These are phyloP conservation scores for Hozukius guyotensis DNA, from an alignment of 2,797 vertebrate genomes.

Conservation along the genomic window DNA sequence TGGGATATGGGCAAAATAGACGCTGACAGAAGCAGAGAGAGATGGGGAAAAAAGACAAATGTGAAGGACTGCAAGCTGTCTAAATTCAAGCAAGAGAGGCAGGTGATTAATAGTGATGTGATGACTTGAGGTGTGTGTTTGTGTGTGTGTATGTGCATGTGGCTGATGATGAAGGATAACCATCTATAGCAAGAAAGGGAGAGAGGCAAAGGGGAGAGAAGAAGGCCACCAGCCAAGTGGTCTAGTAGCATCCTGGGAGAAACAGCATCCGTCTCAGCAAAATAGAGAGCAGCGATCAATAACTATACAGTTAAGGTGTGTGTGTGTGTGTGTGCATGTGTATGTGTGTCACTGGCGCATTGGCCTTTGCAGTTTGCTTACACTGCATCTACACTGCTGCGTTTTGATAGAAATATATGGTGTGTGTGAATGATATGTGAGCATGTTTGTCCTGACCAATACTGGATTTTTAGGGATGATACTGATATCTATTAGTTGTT, in stretches of 20 bases:
- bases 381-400: conserved; percentile 37
- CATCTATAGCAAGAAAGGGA: conserved; percentile 30
- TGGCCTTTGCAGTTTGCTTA: conserved; percentile 36
- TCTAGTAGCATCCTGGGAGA: conserved; percentile 63
- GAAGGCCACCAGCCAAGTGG: conserved; percentile 65
- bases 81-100: conserved; percentile 35
- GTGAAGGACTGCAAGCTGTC: conserved; percentile 30
- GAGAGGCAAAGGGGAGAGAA: neutral
- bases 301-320: conserved; percentile 72
- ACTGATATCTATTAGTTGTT: neutral
- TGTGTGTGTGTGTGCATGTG: conserved; percentile 28
- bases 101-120: conserved; percentile 54
- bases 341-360: conserved; percentile 40
- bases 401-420: conserved; percentile 12
- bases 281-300: conserved; percentile 76
- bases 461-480: neutral
- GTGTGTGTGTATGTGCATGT: conserved; percentile 1
- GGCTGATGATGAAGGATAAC: conserved; percentile 62
- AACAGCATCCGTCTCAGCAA: conserved; percentile 77
- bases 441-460: neutral
- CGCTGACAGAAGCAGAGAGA: conserved; percentile 22
- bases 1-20: conserved; percentile 9
- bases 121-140: conserved; percentile 33
- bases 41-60: conserved; percentile 7
- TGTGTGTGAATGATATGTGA: neutral